Base-by-base conservation (phyloP, 2,113 vertebrate species). In the Camelus bactrianus region DNA sequence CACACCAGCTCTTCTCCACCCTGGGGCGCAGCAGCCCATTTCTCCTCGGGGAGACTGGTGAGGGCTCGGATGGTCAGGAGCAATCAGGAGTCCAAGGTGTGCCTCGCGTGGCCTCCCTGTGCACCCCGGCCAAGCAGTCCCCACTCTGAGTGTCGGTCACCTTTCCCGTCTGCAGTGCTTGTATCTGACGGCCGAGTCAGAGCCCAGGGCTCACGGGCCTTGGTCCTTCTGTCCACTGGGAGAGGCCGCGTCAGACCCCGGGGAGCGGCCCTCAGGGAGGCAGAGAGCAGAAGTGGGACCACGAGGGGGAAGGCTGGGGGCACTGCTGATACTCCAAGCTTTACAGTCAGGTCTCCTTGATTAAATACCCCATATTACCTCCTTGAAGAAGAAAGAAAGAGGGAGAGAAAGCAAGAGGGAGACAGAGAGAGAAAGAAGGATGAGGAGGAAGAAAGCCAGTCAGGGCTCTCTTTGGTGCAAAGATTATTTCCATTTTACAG, bases 151-250 rank as follows among this genome's bases (percentile, higher is more conserved):
- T 1, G 1, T 54, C 0, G 16, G 14, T 19, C 54, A 7, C 22
- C 13, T 9, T 15, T 16, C n/a, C 5, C 0, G 20, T 24, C 54
- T 8, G 20, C 9, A 2, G 3, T 16, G 30, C 24, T 58, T 62
- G 11, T 13, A 8, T 17, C 2, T 5, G 4, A n/a, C 2, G 11
- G n/a, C 1, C 8, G 16, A 3, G 8, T 14, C 60, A 8, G 13
- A 52, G 91, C n/a, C 54, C 11, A 5, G 17, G n/a, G 9, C 1
- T 11, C 75, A 8, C 1, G 3, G 38, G 89, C 38, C 3, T 2
- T 2, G 19, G 35, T 56, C 9, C 30, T 50, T 24, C 54, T 12
- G 16, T 20, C 14, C 11, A 2, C 56, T 0, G 2, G 22, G 22
- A 60, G 54, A 64, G 20, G 38, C 32, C 2, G 0, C 1, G 4